A percentile compares a stretch with the other conserved stretches of the same genome.
These are phyloP conservation scores for Amphimedon queenslandica DNA, from an alignment of 37 sponge, comb jelly and placozoan species.

Conservation along the genomic window DNA sequence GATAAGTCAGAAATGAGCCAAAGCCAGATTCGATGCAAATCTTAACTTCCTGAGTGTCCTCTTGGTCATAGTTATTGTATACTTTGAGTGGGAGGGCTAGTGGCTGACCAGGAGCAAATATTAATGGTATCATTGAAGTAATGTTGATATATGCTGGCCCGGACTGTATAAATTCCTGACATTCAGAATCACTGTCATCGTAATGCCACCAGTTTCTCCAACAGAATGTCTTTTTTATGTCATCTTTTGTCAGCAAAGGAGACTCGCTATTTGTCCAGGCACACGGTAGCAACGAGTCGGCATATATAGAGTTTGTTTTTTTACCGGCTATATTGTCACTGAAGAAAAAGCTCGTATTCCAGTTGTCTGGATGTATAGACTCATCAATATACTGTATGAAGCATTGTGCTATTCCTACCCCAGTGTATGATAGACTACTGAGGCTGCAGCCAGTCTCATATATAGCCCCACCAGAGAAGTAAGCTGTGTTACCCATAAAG, in stretches of 20 bases:
- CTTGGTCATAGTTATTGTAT: slow-evolving; percentile 7
- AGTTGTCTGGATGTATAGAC: slow-evolving; percentile 18
- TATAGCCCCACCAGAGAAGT: slow-evolving; percentile 58
- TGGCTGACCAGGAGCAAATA: slow-evolving; percentile 16
- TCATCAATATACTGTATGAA: slow-evolving; percentile 39
- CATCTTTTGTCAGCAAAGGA: background rate
- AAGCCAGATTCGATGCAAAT: background rate
- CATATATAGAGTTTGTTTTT: slow-evolving; percentile 39
- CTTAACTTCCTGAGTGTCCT: slow-evolving; percentile 9
- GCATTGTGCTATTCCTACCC: slow-evolving; percentile 35
- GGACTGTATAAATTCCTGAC: slow-evolving; percentile 12
- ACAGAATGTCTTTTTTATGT: slow-evolving; percentile 29
- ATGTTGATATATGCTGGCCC: slow-evolving; percentile 19
- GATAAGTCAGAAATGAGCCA: background rate
- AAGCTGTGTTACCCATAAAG: slow-evolving; percentile 46
- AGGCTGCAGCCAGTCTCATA: slow-evolving; percentile 9
- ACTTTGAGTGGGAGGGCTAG: background rate
- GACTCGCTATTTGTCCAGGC: slow-evolving; percentile 29
- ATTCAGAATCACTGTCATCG: slow-evolving; percentile 8
- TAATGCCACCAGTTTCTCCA: slow-evolving; percentile 28
- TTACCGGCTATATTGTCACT: slow-evolving; percentile 22
- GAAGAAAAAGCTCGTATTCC: slow-evolving; percentile 39
- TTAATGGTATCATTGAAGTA: background rate
- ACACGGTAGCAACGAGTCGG: slow-evolving; percentile 53
- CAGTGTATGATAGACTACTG: background rate